These are phyloP conservation scores for Altica lythri DNA, from an alignment of 2,888 invertebrate genomes.

Conservation along the genomic window DNA sequence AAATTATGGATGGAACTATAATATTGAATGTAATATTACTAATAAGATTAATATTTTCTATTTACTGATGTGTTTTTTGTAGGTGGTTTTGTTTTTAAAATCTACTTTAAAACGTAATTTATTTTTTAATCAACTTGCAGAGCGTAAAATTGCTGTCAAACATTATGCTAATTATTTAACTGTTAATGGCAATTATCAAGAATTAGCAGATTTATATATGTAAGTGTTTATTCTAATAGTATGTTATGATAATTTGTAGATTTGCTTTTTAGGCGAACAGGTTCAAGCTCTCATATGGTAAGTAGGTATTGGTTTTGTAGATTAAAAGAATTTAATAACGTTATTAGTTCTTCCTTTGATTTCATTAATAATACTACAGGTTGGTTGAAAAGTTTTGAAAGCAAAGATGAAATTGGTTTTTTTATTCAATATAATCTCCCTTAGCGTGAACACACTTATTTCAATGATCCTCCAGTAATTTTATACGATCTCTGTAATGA, in stretches of 20 bases:
- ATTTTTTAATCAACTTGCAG: slow-evolving; percentile 70
- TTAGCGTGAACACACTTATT: too few relatives aligned
- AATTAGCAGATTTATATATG: slow-evolving; percentile 76
- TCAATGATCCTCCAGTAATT: too few relatives aligned
- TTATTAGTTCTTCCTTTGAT: slow-evolving; percentile 1
- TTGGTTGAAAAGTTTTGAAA: too few relatives aligned
- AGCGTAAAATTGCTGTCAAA: slow-evolving; percentile 71
- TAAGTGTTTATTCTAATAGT: slow-evolving; percentile 56
- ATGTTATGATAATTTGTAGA: background rate
- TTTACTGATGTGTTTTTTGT: slow-evolving; percentile 41
- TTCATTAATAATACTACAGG: too few relatives aligned
- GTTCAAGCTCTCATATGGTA: slow-evolving; percentile 48
- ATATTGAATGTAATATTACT: slow-evolving; percentile 65
- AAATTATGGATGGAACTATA: slow-evolving; percentile 76
- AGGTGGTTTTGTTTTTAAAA: slow-evolving; percentile 77
- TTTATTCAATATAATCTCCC: too few relatives aligned
- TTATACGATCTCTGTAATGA: too few relatives aligned
- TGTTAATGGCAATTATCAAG: slow-evolving; percentile 67
- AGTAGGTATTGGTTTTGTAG: too few relatives aligned
- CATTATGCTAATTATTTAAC: slow-evolving; percentile 78
- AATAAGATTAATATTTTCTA: slow-evolving; percentile 24
- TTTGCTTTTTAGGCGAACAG: slow-evolving; percentile 48
- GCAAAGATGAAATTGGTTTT: too few relatives aligned
- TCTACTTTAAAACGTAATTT: slow-evolving; percentile 73
- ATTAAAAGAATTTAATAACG: background rate